Conservation (phyloP, 2,113 vertebrate species). For the Macquaria australasica region DNA sequence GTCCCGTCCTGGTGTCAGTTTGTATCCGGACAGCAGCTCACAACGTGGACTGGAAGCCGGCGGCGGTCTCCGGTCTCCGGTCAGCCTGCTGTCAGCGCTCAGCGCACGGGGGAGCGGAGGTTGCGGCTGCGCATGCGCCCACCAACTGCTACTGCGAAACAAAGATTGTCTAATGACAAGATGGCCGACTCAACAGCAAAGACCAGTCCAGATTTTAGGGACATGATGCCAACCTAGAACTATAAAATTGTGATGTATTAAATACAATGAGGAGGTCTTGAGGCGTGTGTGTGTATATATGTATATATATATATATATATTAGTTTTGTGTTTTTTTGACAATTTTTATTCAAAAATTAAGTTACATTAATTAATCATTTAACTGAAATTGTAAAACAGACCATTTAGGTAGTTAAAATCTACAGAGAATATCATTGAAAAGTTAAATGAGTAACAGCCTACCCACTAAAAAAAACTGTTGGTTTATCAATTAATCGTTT, state of each 20-base stretch:
- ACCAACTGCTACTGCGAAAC: constrained; percentile 43
- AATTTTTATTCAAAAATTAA: no score
- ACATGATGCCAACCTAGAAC: not conserved
- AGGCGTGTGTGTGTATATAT: no score
- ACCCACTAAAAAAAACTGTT: not conserved
- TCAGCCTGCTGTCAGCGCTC: constrained; percentile 51
- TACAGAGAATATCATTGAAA: no score
- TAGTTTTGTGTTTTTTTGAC: no score
- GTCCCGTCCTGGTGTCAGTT: constrained; percentile 29
- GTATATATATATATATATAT: no score
- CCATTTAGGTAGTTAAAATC: no score
- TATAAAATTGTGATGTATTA: no score
- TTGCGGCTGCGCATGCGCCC: constrained; percentile 58
- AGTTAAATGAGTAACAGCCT: no score
- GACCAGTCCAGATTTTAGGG: no score
- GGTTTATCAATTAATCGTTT: not conserved
- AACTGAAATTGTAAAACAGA: no score
- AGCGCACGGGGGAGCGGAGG: constrained; percentile 12
- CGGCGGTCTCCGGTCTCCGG: constrained; percentile 21
- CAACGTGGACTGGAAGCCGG: constrained; percentile 29
- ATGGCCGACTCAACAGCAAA: not conserved
- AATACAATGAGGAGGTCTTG: no score
- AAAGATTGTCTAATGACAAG: constrained; percentile 48
- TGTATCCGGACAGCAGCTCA: constrained; percentile 45
- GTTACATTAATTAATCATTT: not conserved